phyloP scores from a whole-genome alignment of 2,797 vertebrate species.

The Knipowitschia caucasica region DNA sequence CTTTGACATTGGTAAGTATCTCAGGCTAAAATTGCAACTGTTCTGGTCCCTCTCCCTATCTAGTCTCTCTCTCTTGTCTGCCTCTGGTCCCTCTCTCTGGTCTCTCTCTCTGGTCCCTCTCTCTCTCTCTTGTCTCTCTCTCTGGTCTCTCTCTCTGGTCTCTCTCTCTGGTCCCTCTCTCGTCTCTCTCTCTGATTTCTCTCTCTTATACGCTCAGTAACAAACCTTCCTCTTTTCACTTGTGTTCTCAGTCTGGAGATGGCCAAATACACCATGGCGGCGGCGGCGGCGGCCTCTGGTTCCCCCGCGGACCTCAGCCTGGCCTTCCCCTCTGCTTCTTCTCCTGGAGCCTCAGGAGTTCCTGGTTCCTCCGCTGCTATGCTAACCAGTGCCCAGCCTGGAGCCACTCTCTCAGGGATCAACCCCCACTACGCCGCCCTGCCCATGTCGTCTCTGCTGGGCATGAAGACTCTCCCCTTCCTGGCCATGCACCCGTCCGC shows the following conservation, averaged over 20 bases:
- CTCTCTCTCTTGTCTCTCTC: constrained; percentile 71
- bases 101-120: not conserved
- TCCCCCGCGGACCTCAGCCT: constrained; percentile 90
- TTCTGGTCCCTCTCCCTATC: not conserved
- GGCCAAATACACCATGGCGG: constrained; percentile 97
- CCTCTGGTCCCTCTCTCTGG: not conserved
- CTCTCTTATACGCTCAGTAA: too few species aligned
- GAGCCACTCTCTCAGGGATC: constrained; percentile 83
- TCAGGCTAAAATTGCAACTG: too few species aligned
- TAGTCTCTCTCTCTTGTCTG: not conserved
- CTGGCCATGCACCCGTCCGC: constrained; percentile 86
- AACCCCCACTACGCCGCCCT: constrained; percentile 86
- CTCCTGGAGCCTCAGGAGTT: constrained; percentile 82
- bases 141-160: constrained; percentile 88
- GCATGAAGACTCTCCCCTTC: constrained; percentile 91
- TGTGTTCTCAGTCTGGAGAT: constrained; percentile 88
- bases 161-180: constrained; percentile 75
- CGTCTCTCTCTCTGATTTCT: constrained; percentile 75
- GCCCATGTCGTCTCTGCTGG: constrained; percentile 92
- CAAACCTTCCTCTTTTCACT: too few species aligned
- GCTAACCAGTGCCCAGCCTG: constrained; percentile 77
- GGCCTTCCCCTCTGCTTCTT: constrained; percentile 86
- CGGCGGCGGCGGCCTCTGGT: constrained; percentile 87
- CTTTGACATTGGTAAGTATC: too few species aligned
- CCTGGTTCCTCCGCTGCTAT: constrained; percentile 87